Evolutionary conservation across 2,113 vertebrate genomes (phyloP).

Genomic region (Myrmecophaga tridactyla): DNA sequence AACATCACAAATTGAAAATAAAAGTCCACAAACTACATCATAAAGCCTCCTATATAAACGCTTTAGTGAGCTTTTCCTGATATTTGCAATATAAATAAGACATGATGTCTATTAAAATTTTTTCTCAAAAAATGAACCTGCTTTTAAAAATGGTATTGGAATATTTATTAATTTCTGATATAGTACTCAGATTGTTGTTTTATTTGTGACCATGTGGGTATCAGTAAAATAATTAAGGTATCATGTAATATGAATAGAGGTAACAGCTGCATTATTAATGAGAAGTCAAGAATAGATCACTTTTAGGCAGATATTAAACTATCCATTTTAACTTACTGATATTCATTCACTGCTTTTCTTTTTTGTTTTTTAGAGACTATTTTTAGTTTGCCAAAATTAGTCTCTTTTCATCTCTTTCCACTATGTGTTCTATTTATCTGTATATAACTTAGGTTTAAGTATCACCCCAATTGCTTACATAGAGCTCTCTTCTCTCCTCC

Average conservation of each 20-base stretch:
- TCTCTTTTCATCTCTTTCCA: neutral
- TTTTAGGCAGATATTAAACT: neutral
- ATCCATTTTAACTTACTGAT: neutral
- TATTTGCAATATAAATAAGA: neutral
- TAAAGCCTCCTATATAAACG: neutral
- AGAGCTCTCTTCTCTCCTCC: neutral
- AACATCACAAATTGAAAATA: neutral
- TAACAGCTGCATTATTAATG: slow-evolving; percentile 28
- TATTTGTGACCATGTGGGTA: neutral
- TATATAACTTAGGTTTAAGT: neutral
- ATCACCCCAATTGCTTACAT: neutral
- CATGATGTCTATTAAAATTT: neutral
- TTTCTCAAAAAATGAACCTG: neutral
- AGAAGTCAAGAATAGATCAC: neutral
- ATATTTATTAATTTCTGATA: neutral
- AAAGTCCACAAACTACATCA: neutral
- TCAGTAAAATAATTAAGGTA: slow-evolving; percentile 36
- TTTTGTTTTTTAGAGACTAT: neutral
- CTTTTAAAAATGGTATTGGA: neutral
- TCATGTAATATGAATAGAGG: neutral
- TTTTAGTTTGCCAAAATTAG: neutral
- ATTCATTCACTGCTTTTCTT: neutral
- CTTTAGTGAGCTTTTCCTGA: neutral
- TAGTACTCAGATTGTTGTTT: neutral
- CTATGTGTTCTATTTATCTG: neutral